A percentile compares a stretch with the other conserved stretches of the same genome.
These are phyloP conservation scores for Potorous gilbertii DNA, from an alignment of 2,797 vertebrate genomes.

Conservation along the genomic window DNA sequence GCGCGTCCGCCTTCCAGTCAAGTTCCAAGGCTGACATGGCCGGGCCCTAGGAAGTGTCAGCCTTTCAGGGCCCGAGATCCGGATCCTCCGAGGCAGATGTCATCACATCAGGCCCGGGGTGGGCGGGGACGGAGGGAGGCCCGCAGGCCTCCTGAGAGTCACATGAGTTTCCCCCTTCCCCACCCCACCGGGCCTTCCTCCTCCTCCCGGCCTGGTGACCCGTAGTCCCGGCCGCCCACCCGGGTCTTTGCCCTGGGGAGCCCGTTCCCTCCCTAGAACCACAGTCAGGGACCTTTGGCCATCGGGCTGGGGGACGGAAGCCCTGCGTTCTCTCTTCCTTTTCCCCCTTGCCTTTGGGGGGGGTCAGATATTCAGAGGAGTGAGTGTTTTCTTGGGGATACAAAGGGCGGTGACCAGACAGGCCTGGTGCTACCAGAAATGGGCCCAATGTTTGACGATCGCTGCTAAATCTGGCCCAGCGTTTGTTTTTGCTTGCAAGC, in stretches of 20 bases:
- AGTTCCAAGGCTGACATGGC: neutral
- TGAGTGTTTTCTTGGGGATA: neutral
- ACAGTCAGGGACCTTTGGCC: neutral
- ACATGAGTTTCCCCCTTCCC: neutral
- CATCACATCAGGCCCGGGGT: neutral
- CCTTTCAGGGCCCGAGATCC: neutral
- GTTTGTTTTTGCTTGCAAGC: neutral
- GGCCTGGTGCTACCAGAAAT: neutral
- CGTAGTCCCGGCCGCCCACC: neutral
- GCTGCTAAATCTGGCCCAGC: neutral
- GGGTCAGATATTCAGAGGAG: neutral
- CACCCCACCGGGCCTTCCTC: neutral
- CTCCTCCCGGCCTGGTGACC: neutral
- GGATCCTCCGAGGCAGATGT: neutral
- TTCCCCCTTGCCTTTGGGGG: neutral
- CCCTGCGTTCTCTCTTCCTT: neutral
- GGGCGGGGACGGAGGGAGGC: neutral
- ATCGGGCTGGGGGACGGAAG: neutral
- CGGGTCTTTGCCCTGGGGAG: neutral
- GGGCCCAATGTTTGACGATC: neutral
- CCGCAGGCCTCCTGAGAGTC: neutral
- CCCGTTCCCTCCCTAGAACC: neutral
- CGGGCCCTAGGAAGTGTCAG: neutral
- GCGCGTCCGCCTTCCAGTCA: neutral
- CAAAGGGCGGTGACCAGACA: neutral